Conservation (phyloP, 2,797 vertebrate species). For the Schizothorax lantsangensis region DNA sequence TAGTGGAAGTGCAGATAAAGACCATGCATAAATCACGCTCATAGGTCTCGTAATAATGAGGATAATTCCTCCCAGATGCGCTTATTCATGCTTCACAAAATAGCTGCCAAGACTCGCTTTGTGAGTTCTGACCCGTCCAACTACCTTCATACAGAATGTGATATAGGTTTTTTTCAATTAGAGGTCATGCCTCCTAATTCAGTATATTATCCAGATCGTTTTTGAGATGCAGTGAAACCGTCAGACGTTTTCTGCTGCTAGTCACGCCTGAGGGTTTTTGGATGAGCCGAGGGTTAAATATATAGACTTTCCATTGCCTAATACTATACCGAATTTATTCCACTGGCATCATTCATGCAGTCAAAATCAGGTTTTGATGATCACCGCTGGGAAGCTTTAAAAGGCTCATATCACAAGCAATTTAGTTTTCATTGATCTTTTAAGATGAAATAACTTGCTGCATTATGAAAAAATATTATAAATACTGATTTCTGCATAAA, state of each 20-base stretch:
- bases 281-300: neutral
- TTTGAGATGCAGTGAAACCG: conserved; percentile 30
- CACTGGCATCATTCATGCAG: conserved; percentile 24
- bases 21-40: conserved; percentile 70
- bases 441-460: neutral
- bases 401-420: conserved; percentile 1
- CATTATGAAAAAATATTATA: neutral
- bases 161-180: conserved; percentile 38
- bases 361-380: conserved; percentile 16
- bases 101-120: conserved; percentile 64
- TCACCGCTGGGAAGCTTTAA: conserved; percentile 4
- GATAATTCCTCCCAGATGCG: conserved; percentile 76
- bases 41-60: conserved; percentile 68
- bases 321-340: conserved; percentile 26
- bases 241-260: conserved; percentile 35
- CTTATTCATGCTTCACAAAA: conserved; percentile 65
- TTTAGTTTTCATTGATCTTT: neutral
- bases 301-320: conserved; percentile 43
- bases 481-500: neutral
- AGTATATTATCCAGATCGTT: conserved; percentile 39
- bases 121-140: conserved; percentile 51
- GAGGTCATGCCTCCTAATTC: conserved; percentile 42
- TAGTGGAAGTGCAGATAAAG: conserved; percentile 64
- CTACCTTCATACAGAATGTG: conserved; percentile 23
- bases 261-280: conserved; percentile 33